Evolutionary conservation across 2,113 vertebrate species (phyloP), one percentile per base, ranked within the genome.

Genomic region (Synodontis membranacea): DNA sequence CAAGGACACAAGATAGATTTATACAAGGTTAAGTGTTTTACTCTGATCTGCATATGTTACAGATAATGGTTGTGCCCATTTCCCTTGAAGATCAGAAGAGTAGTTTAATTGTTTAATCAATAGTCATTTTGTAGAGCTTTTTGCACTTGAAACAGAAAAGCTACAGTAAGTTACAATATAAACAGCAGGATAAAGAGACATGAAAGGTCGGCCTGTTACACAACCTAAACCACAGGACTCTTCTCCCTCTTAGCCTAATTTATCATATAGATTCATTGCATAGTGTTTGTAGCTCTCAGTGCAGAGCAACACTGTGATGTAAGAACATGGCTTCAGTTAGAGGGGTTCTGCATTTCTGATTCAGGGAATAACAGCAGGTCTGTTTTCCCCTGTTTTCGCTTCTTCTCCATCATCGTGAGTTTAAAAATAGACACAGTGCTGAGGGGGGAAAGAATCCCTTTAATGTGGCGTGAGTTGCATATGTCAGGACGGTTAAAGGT

Each of bases 11-110:
- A 88, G 64, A 72, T 84, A 74, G 80, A 86, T 88, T 88, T 88
- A 68, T 84, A 76, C 80, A 87, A 87, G 84, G 88, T 88, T 88
- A 88, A 88, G 88, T 86, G 81, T 84, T 88, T 88, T 88, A 72
- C 52, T 72, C 88, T 88, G 62, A 83, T 88, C 84, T 86, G 87
- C 84, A 88, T 88, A 84, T 86, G 81, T 54, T 86, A 60, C 60
- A 83, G 80, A 86, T 86, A 88, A 86, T 83, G 80, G 74, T 79
- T 84, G 76, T 62, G 46, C 56, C 85, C 80, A 86, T 84, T 83
- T 88, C 62, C 81, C 81, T 78, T 60, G 39, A 88, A 86, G 74
- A 86, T 86, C 84, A 80, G 58, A 39, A 86, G 75, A 86, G 80
- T n/a, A 62, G 75, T 86, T 86, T 80, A 72, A 85, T 80, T 88